These are phyloP conservation scores for Ceriagrion tenellum DNA, from an alignment of 2,888 invertebrate genomes.

Conservation along the genomic window DNA sequence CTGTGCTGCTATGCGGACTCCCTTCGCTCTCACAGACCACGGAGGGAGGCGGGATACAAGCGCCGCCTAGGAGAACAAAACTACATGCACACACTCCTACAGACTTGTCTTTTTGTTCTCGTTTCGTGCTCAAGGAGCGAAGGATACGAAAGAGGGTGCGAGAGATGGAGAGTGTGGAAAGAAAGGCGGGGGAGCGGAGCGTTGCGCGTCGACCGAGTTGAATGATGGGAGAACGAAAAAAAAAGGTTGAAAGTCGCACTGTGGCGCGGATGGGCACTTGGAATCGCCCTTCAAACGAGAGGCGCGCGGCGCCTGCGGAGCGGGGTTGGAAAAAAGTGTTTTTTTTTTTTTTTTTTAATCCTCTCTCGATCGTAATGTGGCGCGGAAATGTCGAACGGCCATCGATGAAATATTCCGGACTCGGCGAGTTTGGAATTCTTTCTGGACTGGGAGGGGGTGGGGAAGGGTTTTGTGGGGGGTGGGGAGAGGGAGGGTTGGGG, in stretches of 20 bases:
- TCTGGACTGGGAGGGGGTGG: not conserved
- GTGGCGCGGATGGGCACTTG: not conserved
- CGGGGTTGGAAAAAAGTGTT: too few species aligned
- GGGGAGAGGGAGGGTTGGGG: not conserved
- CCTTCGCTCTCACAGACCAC: not conserved
- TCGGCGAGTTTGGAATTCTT: not conserved
- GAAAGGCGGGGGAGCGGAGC: not conserved
- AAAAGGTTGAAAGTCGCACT: not conserved
- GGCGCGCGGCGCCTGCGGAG: not conserved
- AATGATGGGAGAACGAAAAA: not conserved
- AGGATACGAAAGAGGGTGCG: not conserved
- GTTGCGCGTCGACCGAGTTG: too few species aligned
- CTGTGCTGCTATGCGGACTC: not conserved
- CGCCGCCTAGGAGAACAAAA: not conserved
- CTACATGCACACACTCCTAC: too few species aligned
- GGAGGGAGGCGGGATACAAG: not conserved
- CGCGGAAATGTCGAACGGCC: slow-evolving; percentile 14
- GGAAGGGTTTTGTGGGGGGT: not conserved
- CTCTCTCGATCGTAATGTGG: not conserved
- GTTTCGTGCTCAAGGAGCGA: not conserved
- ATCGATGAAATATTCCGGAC: not conserved
- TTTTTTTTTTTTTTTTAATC: not conserved
- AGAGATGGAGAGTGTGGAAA: not conserved
- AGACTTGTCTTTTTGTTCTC: not conserved
- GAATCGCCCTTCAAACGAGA: not conserved